Conservation (phyloP, 1,140 invertebrate genomes). For the Drosophila tani region DNA sequence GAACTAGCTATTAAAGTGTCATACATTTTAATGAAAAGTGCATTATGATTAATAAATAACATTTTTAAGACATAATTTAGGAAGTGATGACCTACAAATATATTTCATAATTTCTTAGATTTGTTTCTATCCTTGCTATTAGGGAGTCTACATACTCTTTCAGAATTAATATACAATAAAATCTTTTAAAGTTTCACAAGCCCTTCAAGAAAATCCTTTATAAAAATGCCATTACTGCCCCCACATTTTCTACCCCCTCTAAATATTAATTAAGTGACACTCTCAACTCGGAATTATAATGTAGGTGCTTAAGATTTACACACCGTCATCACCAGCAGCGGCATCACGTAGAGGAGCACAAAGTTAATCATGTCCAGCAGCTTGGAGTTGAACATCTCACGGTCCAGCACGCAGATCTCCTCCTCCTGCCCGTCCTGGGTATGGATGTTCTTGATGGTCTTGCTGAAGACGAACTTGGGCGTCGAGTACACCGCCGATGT, state of each 20-base stretch:
- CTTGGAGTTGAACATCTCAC: constrained; percentile 91
- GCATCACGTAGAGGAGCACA: constrained; percentile 90
- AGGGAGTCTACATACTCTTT: too few relatives aligned
- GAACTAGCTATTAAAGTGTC: neutral
- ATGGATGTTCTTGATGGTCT: constrained; percentile 88
- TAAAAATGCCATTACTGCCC: too few relatives aligned
- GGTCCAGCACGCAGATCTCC: constrained; percentile 90
- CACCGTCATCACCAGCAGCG: constrained; percentile 90
- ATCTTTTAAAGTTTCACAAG: too few relatives aligned
- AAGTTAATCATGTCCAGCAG: constrained; percentile 92
- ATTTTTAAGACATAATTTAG: too few relatives aligned
- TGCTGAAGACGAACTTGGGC: constrained; percentile 91
- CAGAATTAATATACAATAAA: too few relatives aligned
- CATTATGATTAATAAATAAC: too few relatives aligned
- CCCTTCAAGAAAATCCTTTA: too few relatives aligned
- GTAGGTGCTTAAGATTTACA: constrained; percentile 55
- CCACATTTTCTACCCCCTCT: too few relatives aligned
- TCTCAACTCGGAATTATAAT: neutral
- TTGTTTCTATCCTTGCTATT: too few relatives aligned
- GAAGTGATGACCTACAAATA: too few relatives aligned
- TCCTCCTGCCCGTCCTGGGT: constrained; percentile 87
- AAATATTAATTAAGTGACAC: neutral
- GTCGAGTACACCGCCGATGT: constrained; percentile 91
- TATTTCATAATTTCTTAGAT: too few relatives aligned
- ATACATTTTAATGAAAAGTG: neutral